phyloP scores from a whole-genome alignment of 1,140 invertebrate species.

The Nymphalis io region DNA sequence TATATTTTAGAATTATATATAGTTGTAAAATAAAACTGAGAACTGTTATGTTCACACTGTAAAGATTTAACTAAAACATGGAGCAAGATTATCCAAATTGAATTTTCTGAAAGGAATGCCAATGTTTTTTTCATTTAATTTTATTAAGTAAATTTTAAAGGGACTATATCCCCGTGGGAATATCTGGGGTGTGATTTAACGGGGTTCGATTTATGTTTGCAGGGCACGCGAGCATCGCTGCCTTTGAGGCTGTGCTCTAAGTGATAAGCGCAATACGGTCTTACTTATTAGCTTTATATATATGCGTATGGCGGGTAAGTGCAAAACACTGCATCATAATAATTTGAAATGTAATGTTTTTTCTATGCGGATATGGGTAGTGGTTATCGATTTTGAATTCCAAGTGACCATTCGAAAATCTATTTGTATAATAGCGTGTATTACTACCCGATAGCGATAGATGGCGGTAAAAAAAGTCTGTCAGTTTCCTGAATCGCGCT shows the following conservation, averaged over 20 bases:
- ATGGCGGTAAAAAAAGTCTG: no score
- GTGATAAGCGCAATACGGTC: slow-evolving; percentile 3
- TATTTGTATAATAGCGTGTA: no score
- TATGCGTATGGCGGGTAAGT: no score
- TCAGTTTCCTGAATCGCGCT: no score
- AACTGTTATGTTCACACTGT: not conserved
- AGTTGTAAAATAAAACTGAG: no score
- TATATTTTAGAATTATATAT: no score
- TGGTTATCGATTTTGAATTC: no score
- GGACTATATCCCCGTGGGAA: slow-evolving; percentile 59
- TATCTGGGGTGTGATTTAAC: slow-evolving; percentile 60
- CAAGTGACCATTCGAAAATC: no score
- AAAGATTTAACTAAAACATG: not conserved
- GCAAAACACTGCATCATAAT: no score
- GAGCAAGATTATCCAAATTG: slow-evolving; percentile 23
- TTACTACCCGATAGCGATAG: no score
- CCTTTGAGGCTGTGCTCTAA: slow-evolving; percentile 27
- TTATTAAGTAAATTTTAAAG: slow-evolving; percentile 42
- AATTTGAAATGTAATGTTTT: no score
- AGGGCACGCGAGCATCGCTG: slow-evolving; percentile 48
- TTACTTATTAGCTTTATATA: not conserved
- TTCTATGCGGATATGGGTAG: no score
- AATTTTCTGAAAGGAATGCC: slow-evolving; percentile 17
- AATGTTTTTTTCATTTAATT: slow-evolving; percentile 28
- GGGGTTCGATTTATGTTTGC: slow-evolving; percentile 63